Base-by-base conservation (phyloP, 2,113 vertebrate genomes). In the Sapajus apella region DNA sequence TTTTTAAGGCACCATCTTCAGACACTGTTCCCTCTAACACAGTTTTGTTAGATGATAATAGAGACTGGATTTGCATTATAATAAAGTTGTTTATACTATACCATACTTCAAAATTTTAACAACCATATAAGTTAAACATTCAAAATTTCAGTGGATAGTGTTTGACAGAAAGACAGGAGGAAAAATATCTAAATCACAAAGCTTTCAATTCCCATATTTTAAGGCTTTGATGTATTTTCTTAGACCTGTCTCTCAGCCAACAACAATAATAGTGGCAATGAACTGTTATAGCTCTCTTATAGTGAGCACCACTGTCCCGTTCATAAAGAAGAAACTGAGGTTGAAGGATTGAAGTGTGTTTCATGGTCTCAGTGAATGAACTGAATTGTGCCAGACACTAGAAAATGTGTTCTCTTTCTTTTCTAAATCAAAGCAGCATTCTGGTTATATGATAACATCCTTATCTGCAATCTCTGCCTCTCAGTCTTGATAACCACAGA, bases 161-260 rank as follows among this genome's bases (percentile, higher is more conserved):
- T 94, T 94, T 97, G 37, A 68, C 47, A 97, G 95, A 77, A 92
- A 83, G 20, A 10, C 92, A 83, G 76, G 45, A 72, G 52, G 47
- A 82, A 82, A 91, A n/a, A 80, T 27, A 95, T 61, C 47, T 83
- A 91, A 96, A 91, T 92, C 35, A 91, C 35, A 21, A 80, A 43
- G 43, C 23, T 47, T 52, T 37, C 55, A 94, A 87, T 88, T 16
- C 37, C 5, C 2, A 56, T 95, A 56, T 35, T 80, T 96, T 94
- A 91, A 40, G 96, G 79, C 20, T 95, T 90, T 94, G 21, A 1
- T 90, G 45, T 84, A 40, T 96, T 75, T 25, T 72, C 81, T 95
- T 61, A 90, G 1, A 17, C 11, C 27, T 58, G 77, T 16, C 77
- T 30, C 55, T 86, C 23, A 88, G 88, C 81, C 85, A 96, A 61